phyloP scores from a whole-genome alignment of 2,888 invertebrate species.

The Myopa tessellatipennis region DNA sequence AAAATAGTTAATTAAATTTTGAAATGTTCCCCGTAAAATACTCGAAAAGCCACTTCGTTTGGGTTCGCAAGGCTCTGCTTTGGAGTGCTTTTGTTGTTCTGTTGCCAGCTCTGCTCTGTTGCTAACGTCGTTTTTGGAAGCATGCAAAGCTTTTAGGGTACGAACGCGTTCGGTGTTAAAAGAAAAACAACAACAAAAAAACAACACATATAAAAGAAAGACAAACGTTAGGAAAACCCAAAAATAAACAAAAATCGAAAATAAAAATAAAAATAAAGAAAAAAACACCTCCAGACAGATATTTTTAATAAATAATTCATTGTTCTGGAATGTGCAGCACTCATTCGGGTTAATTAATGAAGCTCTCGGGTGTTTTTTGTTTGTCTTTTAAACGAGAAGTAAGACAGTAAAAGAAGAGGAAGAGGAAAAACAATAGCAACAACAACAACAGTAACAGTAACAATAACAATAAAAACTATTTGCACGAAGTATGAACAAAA shows the following conservation, averaged over 20 bases:
- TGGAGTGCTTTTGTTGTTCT: too few relatives aligned
- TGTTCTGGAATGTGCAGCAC: not conserved
- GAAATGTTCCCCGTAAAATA: too few relatives aligned
- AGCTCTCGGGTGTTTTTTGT: not conserved
- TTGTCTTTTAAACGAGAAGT: too few relatives aligned
- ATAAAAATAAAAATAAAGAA: not conserved
- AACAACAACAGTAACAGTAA: not conserved
- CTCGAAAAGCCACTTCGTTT: too few relatives aligned
- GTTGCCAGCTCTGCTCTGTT: too few relatives aligned
- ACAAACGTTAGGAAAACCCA: not conserved
- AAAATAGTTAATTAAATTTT: too few relatives aligned
- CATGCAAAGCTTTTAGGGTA: not conserved
- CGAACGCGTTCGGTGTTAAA: not conserved
- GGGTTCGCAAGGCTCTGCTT: too few relatives aligned
- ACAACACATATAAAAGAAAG: not conserved
- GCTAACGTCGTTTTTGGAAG: too few relatives aligned
- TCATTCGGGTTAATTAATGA: slow-evolving; percentile 22
- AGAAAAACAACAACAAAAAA: not conserved
- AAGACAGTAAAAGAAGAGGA: too few relatives aligned
- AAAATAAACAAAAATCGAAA: not conserved
- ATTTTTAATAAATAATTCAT: slow-evolving; percentile 26
- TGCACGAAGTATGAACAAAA: not conserved
- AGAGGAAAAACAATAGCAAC: not conserved
- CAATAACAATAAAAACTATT: not conserved
- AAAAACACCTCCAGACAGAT: not conserved